Conservation (phyloP, 2,797 vertebrate species). For the Urosaurus nigricauda region DNA sequence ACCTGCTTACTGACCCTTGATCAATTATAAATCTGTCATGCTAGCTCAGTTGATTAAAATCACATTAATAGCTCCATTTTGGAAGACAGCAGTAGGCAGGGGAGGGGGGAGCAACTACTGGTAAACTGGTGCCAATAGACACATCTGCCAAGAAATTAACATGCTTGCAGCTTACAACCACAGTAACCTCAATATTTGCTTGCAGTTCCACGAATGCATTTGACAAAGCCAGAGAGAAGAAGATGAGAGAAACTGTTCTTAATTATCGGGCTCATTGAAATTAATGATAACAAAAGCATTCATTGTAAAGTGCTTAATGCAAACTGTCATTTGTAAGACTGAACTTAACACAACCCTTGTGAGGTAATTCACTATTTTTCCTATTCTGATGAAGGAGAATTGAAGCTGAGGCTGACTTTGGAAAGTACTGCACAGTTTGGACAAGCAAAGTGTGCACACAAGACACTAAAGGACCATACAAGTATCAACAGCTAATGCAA, state of each 20-base stretch:
- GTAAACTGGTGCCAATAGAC: constrained; percentile 43
- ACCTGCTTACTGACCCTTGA: constrained; percentile 61
- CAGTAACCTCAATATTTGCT: constrained; percentile 20
- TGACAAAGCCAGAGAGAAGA: neutral
- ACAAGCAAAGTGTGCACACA: no score
- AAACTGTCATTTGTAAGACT: neutral
- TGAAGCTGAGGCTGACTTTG: no score
- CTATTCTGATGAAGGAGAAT: neutral
- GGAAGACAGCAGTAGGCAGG: constrained; percentile 55
- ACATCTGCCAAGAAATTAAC: constrained; percentile 46
- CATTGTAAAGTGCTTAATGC: neutral
- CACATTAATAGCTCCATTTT: constrained; percentile 62
- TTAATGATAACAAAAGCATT: neutral
- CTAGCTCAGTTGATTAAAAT: constrained; percentile 60
- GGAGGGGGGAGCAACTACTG: constrained; percentile 42
- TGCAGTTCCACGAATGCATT: constrained; percentile 4
- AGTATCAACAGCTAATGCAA: neutral
- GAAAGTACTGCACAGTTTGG: neutral
- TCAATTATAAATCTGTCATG: constrained; percentile 62
- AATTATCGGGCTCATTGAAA: neutral
- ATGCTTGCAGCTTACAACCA: constrained; percentile 28
- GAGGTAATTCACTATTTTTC: neutral
- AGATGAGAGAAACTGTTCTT: neutral
- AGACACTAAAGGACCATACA: neutral
- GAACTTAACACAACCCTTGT: neutral